These are phyloP conservation scores for Onychostruthus taczanowskii DNA, from an alignment of 2,113 vertebrate genomes.

Conservation along the genomic window DNA sequence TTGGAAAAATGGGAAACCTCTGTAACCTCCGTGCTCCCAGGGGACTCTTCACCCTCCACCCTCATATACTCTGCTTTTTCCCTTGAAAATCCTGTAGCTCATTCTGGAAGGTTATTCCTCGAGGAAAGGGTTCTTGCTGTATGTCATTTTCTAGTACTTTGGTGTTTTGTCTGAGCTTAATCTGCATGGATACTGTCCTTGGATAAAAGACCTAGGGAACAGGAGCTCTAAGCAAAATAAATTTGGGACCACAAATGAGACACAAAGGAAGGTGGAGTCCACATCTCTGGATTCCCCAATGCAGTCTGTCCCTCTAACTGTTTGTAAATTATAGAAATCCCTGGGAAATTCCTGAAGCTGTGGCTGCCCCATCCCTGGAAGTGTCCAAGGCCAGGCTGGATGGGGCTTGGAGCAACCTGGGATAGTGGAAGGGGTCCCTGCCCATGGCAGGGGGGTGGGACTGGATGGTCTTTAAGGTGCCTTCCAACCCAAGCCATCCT, in stretches of 20 bases:
- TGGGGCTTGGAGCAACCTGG: neutral
- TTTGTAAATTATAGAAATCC: neutral
- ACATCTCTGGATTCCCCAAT: neutral
- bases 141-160: neutral
- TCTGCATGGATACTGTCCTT: neutral
- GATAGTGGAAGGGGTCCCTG: neutral
- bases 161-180: neutral
- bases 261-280: neutral
- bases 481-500: neutral
- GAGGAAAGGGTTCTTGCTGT: neutral
- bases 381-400: neutral
- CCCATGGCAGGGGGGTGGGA: neutral
- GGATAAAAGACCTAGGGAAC: neutral
- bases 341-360: neutral
- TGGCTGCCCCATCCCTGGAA: neutral
- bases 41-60: fast-evolving
- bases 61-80: neutral
- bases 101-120: neutral
- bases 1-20: neutral
- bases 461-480: neutral
- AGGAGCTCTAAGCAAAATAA: neutral
- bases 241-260: neutral
- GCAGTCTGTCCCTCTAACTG: neutral
- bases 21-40: fast-evolving
- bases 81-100: neutral